These are phyloP conservation scores for Leucoma salicis DNA, from an alignment of 2,888 invertebrate genomes.

Conservation along the genomic window DNA sequence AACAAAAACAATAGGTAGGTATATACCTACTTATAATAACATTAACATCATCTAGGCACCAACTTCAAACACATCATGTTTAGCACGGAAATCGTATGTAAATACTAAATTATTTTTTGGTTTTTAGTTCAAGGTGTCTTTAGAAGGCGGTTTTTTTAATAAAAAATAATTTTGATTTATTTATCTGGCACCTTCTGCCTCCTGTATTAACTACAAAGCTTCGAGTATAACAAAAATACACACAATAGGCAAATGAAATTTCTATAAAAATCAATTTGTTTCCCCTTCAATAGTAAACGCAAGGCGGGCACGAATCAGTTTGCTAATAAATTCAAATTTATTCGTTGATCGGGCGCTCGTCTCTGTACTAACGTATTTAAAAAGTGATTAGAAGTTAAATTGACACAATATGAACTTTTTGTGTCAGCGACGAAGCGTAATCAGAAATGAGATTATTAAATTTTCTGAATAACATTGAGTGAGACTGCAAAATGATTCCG, in stretches of 20 bases:
- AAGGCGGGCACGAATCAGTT: conserved; percentile 63
- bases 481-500: conserved; percentile 38
- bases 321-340: conserved; percentile 80
- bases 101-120: no score
- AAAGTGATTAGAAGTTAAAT: conserved; percentile 82
- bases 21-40: no score
- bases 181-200: no score
- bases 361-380: conserved; percentile 77
- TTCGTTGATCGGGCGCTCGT: conserved; percentile 72
- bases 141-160: no score
- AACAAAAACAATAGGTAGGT: no score
- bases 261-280: conserved; percentile 65
- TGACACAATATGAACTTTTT: conserved; percentile 82
- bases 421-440: conserved; percentile 59
- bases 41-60: no score
- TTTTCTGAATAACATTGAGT: conserved; percentile 54
- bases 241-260: conserved; percentile 21
- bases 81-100: no score
- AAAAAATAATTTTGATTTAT: no score
- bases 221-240: no score
- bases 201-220: no score
- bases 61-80: no score
- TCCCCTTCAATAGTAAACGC: conserved; percentile 66
- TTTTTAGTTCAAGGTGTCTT: no score
- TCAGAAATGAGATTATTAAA: conserved; percentile 74